Conservation (phyloP, 2,888 invertebrate species). For the Antitype chi region DNA sequence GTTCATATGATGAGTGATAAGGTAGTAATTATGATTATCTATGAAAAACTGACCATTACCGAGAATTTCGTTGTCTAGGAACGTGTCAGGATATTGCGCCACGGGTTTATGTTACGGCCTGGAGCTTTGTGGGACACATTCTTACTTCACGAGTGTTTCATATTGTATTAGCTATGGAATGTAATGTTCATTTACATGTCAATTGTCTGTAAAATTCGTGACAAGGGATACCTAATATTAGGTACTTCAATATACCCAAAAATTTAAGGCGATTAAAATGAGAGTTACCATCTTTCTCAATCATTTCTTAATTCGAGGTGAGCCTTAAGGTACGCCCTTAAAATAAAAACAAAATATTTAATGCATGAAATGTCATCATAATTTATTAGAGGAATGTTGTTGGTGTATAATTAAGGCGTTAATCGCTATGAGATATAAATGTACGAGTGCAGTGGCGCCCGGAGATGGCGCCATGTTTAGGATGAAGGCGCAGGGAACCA, state of each 20-base stretch:
- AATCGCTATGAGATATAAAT: conserved; percentile 68
- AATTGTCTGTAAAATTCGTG: neutral
- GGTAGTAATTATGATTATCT: conserved; percentile 77
- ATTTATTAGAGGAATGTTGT: conserved; percentile 69
- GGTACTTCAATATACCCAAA: neutral
- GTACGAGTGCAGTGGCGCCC: conserved; percentile 63
- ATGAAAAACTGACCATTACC: conserved; percentile 77
- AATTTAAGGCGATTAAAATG: neutral
- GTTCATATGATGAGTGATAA: conserved; percentile 79
- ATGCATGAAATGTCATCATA: conserved; percentile 61
- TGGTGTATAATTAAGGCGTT: conserved; percentile 72
- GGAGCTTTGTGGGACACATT: conserved; percentile 27
- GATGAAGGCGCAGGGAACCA: conserved; percentile 41
- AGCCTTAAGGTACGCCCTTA: conserved; percentile 30
- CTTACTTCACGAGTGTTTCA: conserved; percentile 6
- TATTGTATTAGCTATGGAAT: conserved; percentile 31
- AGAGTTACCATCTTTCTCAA: neutral
- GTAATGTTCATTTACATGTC: conserved; percentile 12
- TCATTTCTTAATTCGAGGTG: conserved; percentile 19
- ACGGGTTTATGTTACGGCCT: conserved; percentile 60
- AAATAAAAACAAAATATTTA: conserved; percentile 47
- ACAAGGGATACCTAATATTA: neutral
- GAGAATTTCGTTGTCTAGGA: conserved; percentile 70
- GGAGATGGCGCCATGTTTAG: conserved; percentile 64
- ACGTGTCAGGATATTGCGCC: conserved; percentile 58